phyloP scores from a whole-genome alignment of 1,140 invertebrate species.

The Zophobas atratus region DNA sequence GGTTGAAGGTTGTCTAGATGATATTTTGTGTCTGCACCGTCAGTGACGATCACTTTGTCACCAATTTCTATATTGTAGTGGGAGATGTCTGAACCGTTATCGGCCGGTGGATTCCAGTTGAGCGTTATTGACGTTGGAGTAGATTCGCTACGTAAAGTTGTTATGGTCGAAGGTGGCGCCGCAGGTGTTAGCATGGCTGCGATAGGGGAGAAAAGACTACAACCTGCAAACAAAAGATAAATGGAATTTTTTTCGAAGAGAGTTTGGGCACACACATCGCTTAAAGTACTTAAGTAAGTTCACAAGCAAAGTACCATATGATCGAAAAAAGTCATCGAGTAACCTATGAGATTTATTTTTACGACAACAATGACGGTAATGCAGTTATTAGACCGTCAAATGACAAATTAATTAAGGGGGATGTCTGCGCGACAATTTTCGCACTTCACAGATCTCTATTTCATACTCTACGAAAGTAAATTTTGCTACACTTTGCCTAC shows the following conservation, averaged over 20 bases:
- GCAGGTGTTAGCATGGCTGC: constrained; percentile 78
- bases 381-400: no score
- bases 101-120: constrained; percentile 80
- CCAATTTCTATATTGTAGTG: constrained; percentile 83
- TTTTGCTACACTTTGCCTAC: no score
- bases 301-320: no score
- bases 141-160: constrained; percentile 73
- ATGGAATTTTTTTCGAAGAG: background rate
- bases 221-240: constrained; percentile 53
- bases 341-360: no score
- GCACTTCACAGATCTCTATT: no score
- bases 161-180: constrained; percentile 80
- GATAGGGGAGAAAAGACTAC: constrained; percentile 79
- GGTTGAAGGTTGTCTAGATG: constrained; percentile 71
- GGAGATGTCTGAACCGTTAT: constrained; percentile 81
- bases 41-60: constrained; percentile 75
- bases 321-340: no score
- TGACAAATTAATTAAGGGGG: no score
- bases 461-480: no score
- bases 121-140: constrained; percentile 79
- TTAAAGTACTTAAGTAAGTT: no score
- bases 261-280: no score
- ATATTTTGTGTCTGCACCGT: constrained; percentile 71
- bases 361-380: no score
- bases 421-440: no score